Evolutionary conservation across 1,140 invertebrate genomes (phyloP).

Genomic region (Lepidurus couesii): DNA sequence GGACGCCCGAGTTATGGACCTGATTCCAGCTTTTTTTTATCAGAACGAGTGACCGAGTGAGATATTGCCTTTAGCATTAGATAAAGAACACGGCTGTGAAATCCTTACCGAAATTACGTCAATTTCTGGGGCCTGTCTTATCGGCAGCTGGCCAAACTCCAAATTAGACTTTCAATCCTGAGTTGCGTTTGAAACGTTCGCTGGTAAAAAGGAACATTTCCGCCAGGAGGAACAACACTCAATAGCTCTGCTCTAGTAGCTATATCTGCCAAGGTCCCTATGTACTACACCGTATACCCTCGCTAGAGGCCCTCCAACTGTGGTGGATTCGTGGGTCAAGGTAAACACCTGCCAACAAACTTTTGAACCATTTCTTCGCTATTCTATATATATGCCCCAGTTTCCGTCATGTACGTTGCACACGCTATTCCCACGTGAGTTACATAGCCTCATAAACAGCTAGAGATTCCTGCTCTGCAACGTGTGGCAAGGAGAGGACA

Average conservation of each 20-base stretch:
- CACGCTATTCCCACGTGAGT: neutral
- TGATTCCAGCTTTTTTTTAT: neutral
- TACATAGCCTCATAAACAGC: neutral
- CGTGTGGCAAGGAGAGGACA: too few species aligned
- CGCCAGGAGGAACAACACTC: neutral
- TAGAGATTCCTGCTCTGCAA: too few species aligned
- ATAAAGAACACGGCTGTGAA: neutral
- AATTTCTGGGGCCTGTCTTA: too few species aligned
- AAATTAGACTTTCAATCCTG: too few species aligned
- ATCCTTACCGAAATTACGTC: neutral
- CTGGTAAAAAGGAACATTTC: neutral
- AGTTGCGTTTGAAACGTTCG: neutral
- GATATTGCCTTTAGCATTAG: neutral
- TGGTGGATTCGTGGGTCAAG: neutral
- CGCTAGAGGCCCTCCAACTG: neutral
- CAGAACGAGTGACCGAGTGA: neutral
- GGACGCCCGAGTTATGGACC: neutral
- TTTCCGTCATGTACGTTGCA: neutral
- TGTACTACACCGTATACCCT: neutral
- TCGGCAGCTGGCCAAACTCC: too few species aligned
- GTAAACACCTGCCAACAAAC: neutral
- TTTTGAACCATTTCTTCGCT: neutral
- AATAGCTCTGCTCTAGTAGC: slow-evolving; percentile 3
- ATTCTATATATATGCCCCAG: neutral
- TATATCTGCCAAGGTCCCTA: slow-evolving; percentile 18